Base-by-base conservation (phyloP, 2,888 invertebrate species). In the Fragum fragum region DNA sequence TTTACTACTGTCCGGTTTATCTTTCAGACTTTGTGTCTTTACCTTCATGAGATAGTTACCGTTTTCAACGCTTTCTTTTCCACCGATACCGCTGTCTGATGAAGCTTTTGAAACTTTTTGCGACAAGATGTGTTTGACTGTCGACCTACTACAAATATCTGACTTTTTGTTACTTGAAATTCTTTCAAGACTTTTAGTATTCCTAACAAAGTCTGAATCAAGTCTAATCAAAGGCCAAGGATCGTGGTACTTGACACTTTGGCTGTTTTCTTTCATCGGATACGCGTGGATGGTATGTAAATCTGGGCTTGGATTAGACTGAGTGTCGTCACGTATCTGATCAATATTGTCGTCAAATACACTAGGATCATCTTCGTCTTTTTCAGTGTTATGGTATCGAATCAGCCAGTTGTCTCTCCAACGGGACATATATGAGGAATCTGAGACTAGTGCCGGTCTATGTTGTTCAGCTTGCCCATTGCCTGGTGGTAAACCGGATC, bases 361-460 rank as follows among this genome's bases (percentile, higher is more conserved):
- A 23, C 68, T 72, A 1, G 26, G 18, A 28, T 28, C 42, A n/a
- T 72, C 75, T 14, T 42, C 52, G 14, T 47, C 55, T 14, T 42
- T 47, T 11, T 59, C 59, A 29, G 73, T 76, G 57, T 26, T 61
- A 69, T 80, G 76, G 69, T 80, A 80, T 18, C 80, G 68, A 7
- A 80, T 68, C 1, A 80, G 73, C 80, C 80, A 80, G 29, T 80
- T 80, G 28, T 80, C 76, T 28, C 80, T 66, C 80, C 80, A 80
- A 16, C 39, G 32, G 7, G 63, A 63, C 16, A 63, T 63, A 18
- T 63, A 63, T 11, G 63, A 63, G n/a, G 63, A 63, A 18, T 32
- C 32, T 6, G 63, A 63, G 28, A 32, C 3, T 1, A 32, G 57
- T 26, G 57, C 23, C 6, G 29, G 66, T 36, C 66, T 14, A 0